Conservation (phyloP, 2,113 vertebrate species). For the Alethe castanea region DNA sequence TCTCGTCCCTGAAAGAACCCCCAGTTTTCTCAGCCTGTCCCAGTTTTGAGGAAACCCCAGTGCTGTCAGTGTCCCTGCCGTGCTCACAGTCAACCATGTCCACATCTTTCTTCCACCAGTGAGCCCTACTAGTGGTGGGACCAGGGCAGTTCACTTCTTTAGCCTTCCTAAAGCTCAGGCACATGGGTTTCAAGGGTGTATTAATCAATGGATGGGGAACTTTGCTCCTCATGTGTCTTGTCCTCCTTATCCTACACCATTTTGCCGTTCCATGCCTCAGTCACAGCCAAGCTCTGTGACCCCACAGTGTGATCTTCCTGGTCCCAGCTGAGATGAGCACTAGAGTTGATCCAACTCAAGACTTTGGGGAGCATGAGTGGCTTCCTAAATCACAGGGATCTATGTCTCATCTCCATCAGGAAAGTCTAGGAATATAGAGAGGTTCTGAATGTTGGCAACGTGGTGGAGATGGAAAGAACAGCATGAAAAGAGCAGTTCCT, state of each 20-base stretch:
- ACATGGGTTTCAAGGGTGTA: background rate
- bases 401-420: background rate
- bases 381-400: background rate
- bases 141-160: background rate
- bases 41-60: accelerated
- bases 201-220: background rate
- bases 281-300: background rate
- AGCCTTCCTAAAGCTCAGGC: too few species aligned
- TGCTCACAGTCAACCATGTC: background rate
- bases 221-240: background rate
- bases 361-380: background rate
- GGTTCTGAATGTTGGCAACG: background rate
- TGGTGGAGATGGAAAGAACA: background rate
- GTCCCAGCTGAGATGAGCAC: accelerated
- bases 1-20: background rate
- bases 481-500: background rate
- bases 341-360: background rate
- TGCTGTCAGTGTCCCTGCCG: too few species aligned
- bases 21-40: background rate
- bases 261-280: background rate
- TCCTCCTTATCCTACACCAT: background rate
- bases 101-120: background rate
- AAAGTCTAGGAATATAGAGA: background rate
- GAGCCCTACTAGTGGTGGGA: too few species aligned
- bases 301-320: background rate